Percentiles rank a stretch among this genome's conserved stretches.
These are phyloP conservation scores for Diarsia brunnea DNA, from an alignment of 2,888 invertebrate species.

Conservation along the genomic window DNA sequence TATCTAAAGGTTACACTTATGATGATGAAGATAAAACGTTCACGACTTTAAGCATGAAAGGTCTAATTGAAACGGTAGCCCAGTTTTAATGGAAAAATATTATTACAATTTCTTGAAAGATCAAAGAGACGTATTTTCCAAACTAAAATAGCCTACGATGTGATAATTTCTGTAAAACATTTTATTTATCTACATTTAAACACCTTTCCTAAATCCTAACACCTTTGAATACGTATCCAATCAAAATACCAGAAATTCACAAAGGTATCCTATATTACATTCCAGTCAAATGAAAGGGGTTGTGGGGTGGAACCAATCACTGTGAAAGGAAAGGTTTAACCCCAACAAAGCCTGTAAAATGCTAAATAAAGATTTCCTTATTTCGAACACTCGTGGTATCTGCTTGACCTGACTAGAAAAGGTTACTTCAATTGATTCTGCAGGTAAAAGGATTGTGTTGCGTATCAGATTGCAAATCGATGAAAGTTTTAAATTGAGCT, in stretches of 20 bases:
- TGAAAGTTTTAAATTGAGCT: constrained; percentile 5
- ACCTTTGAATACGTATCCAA: constrained; percentile 7
- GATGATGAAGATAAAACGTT: too few species aligned
- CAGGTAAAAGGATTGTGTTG: constrained; percentile 64
- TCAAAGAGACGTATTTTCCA: background rate
- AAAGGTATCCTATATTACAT: constrained; percentile 38
- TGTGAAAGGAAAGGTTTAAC: constrained; percentile 79
- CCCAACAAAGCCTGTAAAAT: constrained; percentile 73
- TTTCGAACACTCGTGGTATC: constrained; percentile 70
- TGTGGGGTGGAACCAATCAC: constrained; percentile 78
- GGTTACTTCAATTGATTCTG: constrained; percentile 57
- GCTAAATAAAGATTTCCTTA: constrained; percentile 76
- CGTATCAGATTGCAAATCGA: constrained; percentile 40
- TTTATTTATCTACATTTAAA: background rate
- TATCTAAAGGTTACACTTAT: background rate
- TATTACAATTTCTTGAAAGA: background rate
- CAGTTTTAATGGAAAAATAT: background rate
- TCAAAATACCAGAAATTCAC: constrained; percentile 37
- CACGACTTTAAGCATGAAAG: background rate
- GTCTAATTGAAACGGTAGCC: background rate
- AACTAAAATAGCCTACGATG: background rate
- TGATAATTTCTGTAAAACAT: background rate
- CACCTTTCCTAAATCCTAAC: background rate
- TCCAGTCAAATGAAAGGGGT: constrained; percentile 68
- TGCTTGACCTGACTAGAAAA: constrained; percentile 56